Base-by-base conservation (phyloP, 2,797 vertebrate species). In the Myotis findleyi region DNA sequence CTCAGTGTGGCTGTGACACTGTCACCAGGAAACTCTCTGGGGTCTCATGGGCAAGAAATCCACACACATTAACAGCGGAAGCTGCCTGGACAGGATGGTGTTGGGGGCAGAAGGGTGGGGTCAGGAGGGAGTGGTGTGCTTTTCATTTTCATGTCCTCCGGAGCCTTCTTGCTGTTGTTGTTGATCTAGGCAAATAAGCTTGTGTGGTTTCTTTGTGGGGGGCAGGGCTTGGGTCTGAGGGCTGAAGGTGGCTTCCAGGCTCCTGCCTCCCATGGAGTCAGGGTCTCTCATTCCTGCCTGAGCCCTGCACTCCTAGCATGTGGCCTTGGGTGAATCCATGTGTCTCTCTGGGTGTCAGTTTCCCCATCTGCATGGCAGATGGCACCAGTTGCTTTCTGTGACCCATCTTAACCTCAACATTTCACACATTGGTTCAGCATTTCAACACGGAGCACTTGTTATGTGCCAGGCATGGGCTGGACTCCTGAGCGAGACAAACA, bases 161-260 rank as follows among this genome's bases (percentile, higher is more conserved):
- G 82, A 94, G 81, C 44, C 86, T 83, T 62, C 77, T 86, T 82
- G 47, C 51, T 87, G 85, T 44, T 87, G 86, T 94, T 96, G 47
- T 96, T 95, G 96, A 94, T 82, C 85, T 96, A 97, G 92, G 96
- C 96, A 97, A 97, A 97, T 97, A 72, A 92, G 77, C 64, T 62
- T 33, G 85, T 96, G 96, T 92, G 91, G 97, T 92, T 97, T 97
- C 93, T 49, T 91, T 27, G 11, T 33, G 12, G 89, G 51, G 82
- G 75, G 62, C 80, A 81, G 89, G 94, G 93, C 51, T 73, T 49
- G 79, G 49, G 71, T 23, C 20, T 91, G 82, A 86, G 23, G 7
- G 49, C 41, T 44, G 38, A 64, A 13, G 75, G 86, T 72, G 71
- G 53, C 72, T 38, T 89, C 75, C 41, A 86, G 79, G 38, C 21